A percentile compares a stretch with the other conserved stretches of the same genome.
phyloP scores from a whole-genome alignment of 1,140 invertebrate genomes.

The Bombus ignitus region DNA sequence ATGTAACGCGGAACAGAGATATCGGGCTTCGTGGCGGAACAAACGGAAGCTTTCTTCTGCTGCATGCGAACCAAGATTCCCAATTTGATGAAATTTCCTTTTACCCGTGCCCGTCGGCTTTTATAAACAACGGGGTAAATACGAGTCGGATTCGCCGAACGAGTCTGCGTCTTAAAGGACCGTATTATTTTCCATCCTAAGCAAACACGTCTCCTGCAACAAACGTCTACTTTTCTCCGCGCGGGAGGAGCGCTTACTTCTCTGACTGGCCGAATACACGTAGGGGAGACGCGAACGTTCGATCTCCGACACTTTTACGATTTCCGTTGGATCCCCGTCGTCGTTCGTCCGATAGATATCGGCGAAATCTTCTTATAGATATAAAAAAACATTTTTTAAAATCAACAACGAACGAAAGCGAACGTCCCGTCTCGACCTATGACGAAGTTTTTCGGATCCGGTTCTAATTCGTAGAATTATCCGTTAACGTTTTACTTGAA shows the following conservation, averaged over 20 bases:
- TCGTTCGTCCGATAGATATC: no score
- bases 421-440: no score
- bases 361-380: no score
- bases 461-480: background rate
- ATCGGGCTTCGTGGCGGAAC: background rate
- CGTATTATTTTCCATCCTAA: background rate
- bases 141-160: background rate
- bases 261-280: no score
- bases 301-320: background rate
- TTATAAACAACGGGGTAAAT: background rate
- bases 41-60: background rate
- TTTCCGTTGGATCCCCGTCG: background rate
- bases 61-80: background rate
- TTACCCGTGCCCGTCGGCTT: no score
- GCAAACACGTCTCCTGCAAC: background rate
- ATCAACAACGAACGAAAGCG: no score
- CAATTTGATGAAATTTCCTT: constrained; percentile 7
- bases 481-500: background rate
- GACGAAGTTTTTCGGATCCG: no score
- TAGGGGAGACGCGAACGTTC: background rate
- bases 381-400: no score
- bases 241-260: background rate
- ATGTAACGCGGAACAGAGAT: constrained; percentile 21
- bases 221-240: background rate
- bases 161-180: background rate